Percentiles rank a stretch among this genome's conserved stretches.
These are phyloP conservation scores for Metacarcinus magister DNA, from an alignment of 2,888 invertebrate genomes.

Conservation along the genomic window DNA sequence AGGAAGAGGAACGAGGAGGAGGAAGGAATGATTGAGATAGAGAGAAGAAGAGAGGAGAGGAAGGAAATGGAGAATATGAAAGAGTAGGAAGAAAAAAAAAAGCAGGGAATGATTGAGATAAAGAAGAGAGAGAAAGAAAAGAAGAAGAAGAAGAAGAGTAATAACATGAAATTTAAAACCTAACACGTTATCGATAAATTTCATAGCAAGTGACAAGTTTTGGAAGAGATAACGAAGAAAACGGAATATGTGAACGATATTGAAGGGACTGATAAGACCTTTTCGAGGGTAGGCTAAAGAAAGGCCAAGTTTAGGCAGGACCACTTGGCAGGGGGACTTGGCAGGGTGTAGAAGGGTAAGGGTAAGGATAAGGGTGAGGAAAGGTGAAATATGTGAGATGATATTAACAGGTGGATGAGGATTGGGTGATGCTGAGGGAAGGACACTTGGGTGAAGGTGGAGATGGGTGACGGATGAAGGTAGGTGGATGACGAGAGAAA, in stretches of 20 bases:
- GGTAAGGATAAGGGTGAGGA: background rate
- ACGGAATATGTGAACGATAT: background rate
- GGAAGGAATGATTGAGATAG: background rate
- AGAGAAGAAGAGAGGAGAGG: background rate
- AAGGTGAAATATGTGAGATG: background rate
- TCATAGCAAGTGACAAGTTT: background rate
- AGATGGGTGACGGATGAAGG: background rate
- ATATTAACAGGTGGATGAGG: background rate
- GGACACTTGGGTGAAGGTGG: background rate
- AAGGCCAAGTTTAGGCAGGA: background rate
- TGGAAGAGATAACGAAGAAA: background rate
- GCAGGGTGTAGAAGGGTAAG: background rate
- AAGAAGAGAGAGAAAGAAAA: background rate
- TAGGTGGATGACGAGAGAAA: background rate
- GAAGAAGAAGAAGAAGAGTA: background rate
- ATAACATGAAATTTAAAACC: background rate
- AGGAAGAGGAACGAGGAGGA: background rate
- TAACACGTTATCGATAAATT: background rate
- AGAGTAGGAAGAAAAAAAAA: background rate
- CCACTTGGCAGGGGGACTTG: background rate
- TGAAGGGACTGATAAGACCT: constrained; percentile 4
- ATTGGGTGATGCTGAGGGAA: background rate
- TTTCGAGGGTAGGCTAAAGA: background rate
- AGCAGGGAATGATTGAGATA: background rate
- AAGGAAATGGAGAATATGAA: background rate